Base-by-base conservation (phyloP, 35 echinoderm and acorn worm genomes). In the Heliocidaris erythrogramma region DNA sequence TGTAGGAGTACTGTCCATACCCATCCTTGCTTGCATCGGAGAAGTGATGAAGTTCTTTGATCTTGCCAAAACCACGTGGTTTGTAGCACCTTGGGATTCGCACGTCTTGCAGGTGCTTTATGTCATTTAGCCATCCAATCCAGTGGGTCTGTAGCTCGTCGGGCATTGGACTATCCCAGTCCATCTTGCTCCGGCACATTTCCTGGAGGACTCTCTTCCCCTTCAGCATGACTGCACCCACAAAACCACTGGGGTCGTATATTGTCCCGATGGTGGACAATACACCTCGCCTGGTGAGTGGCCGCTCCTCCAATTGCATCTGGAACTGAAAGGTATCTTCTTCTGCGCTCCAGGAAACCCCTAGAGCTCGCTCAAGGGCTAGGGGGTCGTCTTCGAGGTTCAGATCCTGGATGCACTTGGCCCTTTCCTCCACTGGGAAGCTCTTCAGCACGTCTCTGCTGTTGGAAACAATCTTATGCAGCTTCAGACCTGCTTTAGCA, bases 401-500 rank as follows among this genome's bases (percentile, higher is more conserved):
- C n/a, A n/a, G n/a, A n/a, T n/a, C n/a, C n/a, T 96, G 42, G 94
- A 71, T n/a, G 93, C 49, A 47, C 88, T 93, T 52, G 10, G 95
- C 91, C 48, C 85, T 30, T 14, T 93, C 49, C 32, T 95, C 60
- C 30, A 29, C 27, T 24, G 94, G 91, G 71, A 98, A 27, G 7
- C 85, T 35, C 49, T 98, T 30, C 24, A 94, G 60, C 85, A 98
- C 92, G 48, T 91, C 78, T 0, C 49, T 84, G 10, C 60, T 47
- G 32, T 98, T 98, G 10, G 95, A 96, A 7, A 94, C 61, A 35
- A 95, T 95, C 53, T 98, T 98, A 53, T 96, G 94, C 8, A 98
- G 60, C 16, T 30, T 27, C 18, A 96, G 92, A 7, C 95, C 94
- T 94, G 94, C 97, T 48, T 93, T 92, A 31, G 93, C 88, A 48